Evolutionary conservation across 2,113 vertebrate species (phyloP).

Genomic region (Lepisosteus oculatus): DNA sequence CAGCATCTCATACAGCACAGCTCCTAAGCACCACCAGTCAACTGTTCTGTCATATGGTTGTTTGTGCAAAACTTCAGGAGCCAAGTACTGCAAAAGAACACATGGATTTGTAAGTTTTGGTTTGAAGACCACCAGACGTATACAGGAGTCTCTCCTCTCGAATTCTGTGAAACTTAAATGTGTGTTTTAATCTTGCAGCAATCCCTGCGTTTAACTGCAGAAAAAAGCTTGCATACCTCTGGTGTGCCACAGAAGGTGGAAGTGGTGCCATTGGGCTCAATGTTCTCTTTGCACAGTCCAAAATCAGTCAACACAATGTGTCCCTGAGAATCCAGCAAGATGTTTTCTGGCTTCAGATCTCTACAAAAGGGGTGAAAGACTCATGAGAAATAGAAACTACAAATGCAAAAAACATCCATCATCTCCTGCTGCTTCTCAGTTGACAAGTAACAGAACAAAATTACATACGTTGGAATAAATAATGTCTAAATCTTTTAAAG

Average conservation of each 20-base stretch:
- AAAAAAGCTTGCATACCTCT: slow-evolving; percentile 68
- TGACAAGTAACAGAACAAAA: no score
- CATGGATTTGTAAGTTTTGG: background rate
- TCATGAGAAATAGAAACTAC: slow-evolving; percentile 11
- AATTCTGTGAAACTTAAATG: background rate
- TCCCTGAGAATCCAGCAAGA: slow-evolving; percentile 92
- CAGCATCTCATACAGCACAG: slow-evolving; percentile 96
- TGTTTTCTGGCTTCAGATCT: slow-evolving; percentile 97
- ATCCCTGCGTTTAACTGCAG: background rate
- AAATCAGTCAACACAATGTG: slow-evolving; percentile 97
- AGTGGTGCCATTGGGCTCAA: slow-evolving; percentile 93
- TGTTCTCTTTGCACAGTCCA: slow-evolving; percentile 98
- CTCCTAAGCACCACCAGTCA: slow-evolving; percentile 98
- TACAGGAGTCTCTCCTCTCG: background rate
- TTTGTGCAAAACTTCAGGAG: slow-evolving; percentile 95
- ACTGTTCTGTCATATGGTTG: slow-evolving; percentile 95
- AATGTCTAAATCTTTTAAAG: no score
- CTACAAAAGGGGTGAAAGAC: slow-evolving; percentile 38
- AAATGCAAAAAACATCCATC: background rate
- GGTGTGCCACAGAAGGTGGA: slow-evolving; percentile 98
- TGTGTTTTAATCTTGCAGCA: background rate
- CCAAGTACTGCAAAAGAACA: slow-evolving; percentile 79
- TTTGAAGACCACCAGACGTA: background rate
- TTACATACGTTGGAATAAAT: no score
- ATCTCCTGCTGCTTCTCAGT: no score